Evolutionary conservation across 1,140 invertebrate species (phyloP).

Genomic region (Procambarus clarkii): DNA sequence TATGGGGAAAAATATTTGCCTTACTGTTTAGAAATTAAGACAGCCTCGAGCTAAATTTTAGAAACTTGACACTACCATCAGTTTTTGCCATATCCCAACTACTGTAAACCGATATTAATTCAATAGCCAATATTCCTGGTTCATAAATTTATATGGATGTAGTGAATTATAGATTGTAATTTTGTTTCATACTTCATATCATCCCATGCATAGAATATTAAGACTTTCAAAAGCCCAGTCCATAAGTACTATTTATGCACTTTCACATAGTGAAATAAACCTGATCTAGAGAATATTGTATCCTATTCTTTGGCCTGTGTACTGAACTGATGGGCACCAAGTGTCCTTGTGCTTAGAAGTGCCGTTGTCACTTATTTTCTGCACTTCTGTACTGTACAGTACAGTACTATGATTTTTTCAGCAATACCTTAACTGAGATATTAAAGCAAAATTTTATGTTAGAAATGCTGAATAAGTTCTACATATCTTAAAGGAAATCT

Average conservation of each 20-base stretch:
- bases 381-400: neutral
- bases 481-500: too few species aligned
- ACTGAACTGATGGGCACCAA: neutral
- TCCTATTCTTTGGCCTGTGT: neutral
- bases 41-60: neutral
- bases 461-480: too few species aligned
- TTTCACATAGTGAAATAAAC: neutral
- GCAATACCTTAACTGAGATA: neutral
- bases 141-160: neutral
- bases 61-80: neutral
- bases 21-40: conserved; percentile 2
- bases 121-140: too few species aligned
- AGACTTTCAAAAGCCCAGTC: neutral
- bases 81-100: neutral
- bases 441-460: too few species aligned
- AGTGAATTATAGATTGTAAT: neutral
- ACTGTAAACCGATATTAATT: neutral
- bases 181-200: neutral
- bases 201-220: neutral
- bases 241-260: neutral
- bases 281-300: neutral
- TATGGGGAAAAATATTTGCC: neutral
- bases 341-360: neutral
- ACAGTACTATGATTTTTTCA: neutral
- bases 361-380: neutral